Conservation (phyloP, 2,888 invertebrate species). For the Arctia plantaginis region DNA sequence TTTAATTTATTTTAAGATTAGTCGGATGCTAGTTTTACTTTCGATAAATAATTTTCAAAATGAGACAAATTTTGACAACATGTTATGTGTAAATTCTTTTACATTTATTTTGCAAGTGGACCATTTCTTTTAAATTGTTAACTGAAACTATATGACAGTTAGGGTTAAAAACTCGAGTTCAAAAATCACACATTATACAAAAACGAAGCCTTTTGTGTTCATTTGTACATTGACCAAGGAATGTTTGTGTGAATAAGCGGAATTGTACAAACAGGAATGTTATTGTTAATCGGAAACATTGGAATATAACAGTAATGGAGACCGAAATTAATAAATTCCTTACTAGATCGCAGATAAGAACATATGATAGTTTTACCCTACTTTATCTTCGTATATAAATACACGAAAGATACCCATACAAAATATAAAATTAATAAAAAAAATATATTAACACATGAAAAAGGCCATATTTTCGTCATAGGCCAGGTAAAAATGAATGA, state of each 20-base stretch:
- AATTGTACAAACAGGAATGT: conserved; percentile 45
- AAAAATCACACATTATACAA: conserved; percentile 50
- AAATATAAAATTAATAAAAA: background rate
- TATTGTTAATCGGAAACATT: conserved; percentile 12
- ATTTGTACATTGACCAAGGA: conserved; percentile 46
- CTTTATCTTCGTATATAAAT: background rate
- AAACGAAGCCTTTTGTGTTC: conserved; percentile 40
- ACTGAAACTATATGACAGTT: background rate
- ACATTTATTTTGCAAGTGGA: background rate
- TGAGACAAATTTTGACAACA: background rate
- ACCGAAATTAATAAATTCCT: background rate
- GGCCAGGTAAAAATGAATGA: background rate
- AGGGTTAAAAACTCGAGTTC: conserved; percentile 11
- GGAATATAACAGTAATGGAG: background rate
- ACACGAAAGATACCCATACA: background rate
- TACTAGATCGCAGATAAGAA: background rate
- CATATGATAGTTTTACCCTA: background rate
- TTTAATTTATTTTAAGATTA: background rate
- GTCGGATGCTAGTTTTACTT: background rate
- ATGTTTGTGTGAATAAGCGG: conserved; percentile 49
- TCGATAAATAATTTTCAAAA: background rate
- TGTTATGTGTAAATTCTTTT: background rate
- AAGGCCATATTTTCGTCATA: background rate
- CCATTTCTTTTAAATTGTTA: conserved; percentile 2
- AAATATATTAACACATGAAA: too few relatives aligned